Conservation (phyloP, 2,113 vertebrate genomes). For the Varanus komodoensis region DNA sequence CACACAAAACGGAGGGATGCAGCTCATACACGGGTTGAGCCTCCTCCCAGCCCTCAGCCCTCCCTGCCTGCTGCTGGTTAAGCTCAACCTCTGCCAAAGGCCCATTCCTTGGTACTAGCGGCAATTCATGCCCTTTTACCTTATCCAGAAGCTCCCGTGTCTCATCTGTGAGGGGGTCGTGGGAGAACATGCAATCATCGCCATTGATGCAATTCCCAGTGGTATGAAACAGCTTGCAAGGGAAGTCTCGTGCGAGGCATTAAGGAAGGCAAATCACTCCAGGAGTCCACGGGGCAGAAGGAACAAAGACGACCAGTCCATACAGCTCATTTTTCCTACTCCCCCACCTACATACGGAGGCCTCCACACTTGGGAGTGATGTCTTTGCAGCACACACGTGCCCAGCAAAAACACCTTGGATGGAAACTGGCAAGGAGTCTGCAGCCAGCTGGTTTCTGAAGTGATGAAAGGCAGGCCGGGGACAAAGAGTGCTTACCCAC, state of each 20-base stretch:
- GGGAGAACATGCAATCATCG: slow-evolving; percentile 97
- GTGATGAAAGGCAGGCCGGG: background rate
- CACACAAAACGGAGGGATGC: rapidly evolving
- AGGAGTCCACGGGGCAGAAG: too few species aligned
- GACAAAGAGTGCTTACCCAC: background rate
- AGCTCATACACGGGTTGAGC: background rate
- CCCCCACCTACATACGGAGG: too few species aligned
- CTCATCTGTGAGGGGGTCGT: slow-evolving; percentile 88
- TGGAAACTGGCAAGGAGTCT: background rate
- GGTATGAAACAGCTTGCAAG: slow-evolving; percentile 95
- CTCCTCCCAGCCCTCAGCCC: rapidly evolving
- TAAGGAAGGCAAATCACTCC: slow-evolving; percentile 74
- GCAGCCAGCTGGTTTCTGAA: background rate
- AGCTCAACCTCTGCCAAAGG: background rate
- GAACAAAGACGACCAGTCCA: background rate
- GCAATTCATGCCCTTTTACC: slow-evolving; percentile 66
- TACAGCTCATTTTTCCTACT: too few species aligned
- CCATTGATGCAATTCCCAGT: slow-evolving; percentile 96
- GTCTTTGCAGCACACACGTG: too few species aligned
- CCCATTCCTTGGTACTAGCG: too few species aligned
- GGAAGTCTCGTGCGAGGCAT: slow-evolving; percentile 87
- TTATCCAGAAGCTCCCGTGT: slow-evolving; percentile 93
- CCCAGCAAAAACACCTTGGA: background rate
- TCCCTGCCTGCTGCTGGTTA: background rate
- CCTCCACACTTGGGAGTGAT: too few species aligned